Evolutionary conservation across 1,140 invertebrate genomes (phyloP).

Genomic region (Pentalonia nigronervosa): DNA sequence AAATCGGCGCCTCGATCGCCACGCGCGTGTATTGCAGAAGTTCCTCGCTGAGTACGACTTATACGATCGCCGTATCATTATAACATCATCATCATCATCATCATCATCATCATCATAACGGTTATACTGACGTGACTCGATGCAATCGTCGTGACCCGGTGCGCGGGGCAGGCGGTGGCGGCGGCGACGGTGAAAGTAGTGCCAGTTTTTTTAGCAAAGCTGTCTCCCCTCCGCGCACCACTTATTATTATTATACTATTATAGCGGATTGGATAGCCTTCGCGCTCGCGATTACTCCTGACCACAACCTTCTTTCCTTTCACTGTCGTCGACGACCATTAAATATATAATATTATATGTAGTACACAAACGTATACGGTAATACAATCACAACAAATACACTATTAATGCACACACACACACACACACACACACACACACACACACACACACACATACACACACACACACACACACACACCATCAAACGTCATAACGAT

Average conservation of each 20-base stretch:
- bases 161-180: not conserved
- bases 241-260: not conserved
- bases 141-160: constrained; percentile 42
- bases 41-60: not conserved
- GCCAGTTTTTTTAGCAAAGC: constrained; percentile 24
- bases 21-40: not conserved
- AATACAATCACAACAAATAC: constrained; percentile 35
- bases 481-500: not conserved
- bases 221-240: not conserved
- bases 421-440: not conserved
- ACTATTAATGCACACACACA: not conserved
- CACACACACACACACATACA: not conserved
- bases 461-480: not conserved
- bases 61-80: not conserved
- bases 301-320: constrained; percentile 58
- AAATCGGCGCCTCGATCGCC: not conserved
- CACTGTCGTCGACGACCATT: constrained; percentile 46
- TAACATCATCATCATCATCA: not conserved
- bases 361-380: not conserved
- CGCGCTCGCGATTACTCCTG: constrained; percentile 44
- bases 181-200: constrained; percentile 49
- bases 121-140: constrained; percentile 52
- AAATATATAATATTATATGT: not conserved
- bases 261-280: constrained; percentile 36
- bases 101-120: constrained; percentile 12